Percentiles rank a stretch among this genome's conserved stretches.
phyloP scores from a whole-genome alignment of 2,113 vertebrate genomes.

The Paramisgurnus dabryanus region DNA sequence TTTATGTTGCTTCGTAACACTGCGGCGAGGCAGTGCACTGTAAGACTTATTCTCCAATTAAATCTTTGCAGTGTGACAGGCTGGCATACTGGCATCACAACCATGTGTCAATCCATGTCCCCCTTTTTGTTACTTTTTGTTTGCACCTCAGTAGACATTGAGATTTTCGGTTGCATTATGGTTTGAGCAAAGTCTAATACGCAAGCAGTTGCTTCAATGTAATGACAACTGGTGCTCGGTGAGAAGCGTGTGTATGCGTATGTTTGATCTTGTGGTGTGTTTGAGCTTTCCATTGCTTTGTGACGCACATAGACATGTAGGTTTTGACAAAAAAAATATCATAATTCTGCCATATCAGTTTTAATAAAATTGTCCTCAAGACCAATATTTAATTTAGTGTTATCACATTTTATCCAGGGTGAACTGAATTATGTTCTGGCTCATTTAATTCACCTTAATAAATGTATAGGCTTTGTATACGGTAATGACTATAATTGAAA shows the following conservation, averaged over 20 bases:
- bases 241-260: conserved; percentile 20
- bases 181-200: neutral
- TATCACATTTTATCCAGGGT: neutral
- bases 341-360: neutral
- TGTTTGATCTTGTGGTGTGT: conserved; percentile 35
- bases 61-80: conserved; percentile 36
- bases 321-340: neutral
- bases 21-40: conserved; percentile 54
- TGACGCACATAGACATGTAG: conserved; percentile 15
- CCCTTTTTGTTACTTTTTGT: neutral
- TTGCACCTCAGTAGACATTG: conserved; percentile 3
- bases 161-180: neutral
- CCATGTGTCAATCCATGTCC: conserved; percentile 29
- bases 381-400: neutral
- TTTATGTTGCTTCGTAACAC: conserved; percentile 44
- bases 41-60: conserved; percentile 48
- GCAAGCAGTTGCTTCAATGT: neutral
- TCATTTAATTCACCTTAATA: conserved; percentile 18
- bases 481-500: neutral
- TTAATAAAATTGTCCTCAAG: neutral
- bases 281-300: conserved; percentile 53
- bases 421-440: conserved; percentile 14
- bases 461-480: neutral
- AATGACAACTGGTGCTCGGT: neutral
- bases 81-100: conserved; percentile 45